Evolutionary conservation across 2,888 invertebrate genomes (phyloP).

Genomic region (Cancer borealis): DNA sequence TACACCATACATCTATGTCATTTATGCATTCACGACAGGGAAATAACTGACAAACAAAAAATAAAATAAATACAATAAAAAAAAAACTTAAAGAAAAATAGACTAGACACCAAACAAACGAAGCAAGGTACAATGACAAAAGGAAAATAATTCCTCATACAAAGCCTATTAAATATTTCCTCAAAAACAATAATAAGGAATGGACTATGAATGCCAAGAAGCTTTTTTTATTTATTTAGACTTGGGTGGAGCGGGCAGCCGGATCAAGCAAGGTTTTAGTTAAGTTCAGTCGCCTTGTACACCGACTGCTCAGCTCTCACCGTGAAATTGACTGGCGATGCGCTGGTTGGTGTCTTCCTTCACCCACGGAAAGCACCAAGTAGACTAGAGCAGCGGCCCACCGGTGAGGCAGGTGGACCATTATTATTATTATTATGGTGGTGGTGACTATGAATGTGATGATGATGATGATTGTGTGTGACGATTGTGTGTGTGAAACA

Average conservation of each 20-base stretch:
- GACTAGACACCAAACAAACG: slow-evolving; percentile 73
- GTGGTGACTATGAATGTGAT: slow-evolving; percentile 8
- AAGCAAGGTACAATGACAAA: slow-evolving; percentile 43
- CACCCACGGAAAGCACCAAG: neutral
- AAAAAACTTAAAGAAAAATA: slow-evolving; percentile 70
- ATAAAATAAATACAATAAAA: slow-evolving; percentile 6
- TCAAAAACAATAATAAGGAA: slow-evolving; percentile 70
- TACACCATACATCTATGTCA: slow-evolving; percentile 73
- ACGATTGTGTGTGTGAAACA: neutral
- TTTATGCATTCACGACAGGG: slow-evolving; percentile 67
- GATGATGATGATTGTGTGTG: neutral
- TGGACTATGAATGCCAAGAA: slow-evolving; percentile 71
- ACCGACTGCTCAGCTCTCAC: neutral
- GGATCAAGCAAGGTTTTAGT: neutral
- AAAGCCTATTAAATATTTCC: slow-evolving; percentile 61
- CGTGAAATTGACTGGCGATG: slow-evolving; percentile 27
- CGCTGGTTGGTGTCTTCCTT: neutral
- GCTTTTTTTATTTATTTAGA: neutral
- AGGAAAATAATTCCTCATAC: slow-evolving; percentile 53
- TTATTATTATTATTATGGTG: neutral
- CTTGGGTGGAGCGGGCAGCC: neutral
- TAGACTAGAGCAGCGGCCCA: neutral
- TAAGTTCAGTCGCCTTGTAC: neutral
- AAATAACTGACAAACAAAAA: slow-evolving; percentile 54
- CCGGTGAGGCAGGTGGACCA: neutral